These are phyloP conservation scores for Xestoiulus laeticollis DNA, from an alignment of 2,888 invertebrate species.

Conservation along the genomic window DNA sequence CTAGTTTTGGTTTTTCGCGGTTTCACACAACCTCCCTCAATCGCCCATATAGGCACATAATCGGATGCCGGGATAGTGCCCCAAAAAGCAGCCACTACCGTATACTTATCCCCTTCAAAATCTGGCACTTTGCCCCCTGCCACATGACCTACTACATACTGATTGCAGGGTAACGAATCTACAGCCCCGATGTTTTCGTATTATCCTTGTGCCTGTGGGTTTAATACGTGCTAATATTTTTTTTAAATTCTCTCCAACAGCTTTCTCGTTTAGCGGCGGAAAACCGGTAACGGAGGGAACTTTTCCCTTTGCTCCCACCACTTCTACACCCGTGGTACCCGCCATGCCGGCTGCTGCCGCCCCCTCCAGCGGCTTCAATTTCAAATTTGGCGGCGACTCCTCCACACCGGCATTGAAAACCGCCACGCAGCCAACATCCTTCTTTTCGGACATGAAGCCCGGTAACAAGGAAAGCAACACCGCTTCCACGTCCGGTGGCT, in stretches of 20 bases:
- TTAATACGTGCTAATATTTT: constrained; percentile 6
- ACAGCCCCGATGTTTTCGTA: too few species aligned
- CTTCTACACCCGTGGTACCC: background rate
- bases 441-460: background rate
- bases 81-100: too few species aligned
- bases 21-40: too few species aligned
- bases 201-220: too few species aligned
- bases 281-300: constrained; percentile 11
- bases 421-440: background rate
- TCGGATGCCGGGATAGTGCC: too few species aligned
- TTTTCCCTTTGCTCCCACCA: constrained; percentile 13
- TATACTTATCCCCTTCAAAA: too few species aligned
- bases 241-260: background rate
- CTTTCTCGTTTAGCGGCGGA: background rate
- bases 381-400: constrained; percentile 11
- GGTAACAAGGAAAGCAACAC: background rate
- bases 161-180: too few species aligned
- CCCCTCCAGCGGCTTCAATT: constrained; percentile 6
- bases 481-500: background rate
- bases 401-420: background rate
- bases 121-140: too few species aligned
- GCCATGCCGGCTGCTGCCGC: background rate
- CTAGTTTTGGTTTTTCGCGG: too few species aligned
- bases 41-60: too few species aligned
- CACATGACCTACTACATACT: too few species aligned